Base-by-base conservation (phyloP, 1,140 invertebrate genomes). In the Homarus americanus region DNA sequence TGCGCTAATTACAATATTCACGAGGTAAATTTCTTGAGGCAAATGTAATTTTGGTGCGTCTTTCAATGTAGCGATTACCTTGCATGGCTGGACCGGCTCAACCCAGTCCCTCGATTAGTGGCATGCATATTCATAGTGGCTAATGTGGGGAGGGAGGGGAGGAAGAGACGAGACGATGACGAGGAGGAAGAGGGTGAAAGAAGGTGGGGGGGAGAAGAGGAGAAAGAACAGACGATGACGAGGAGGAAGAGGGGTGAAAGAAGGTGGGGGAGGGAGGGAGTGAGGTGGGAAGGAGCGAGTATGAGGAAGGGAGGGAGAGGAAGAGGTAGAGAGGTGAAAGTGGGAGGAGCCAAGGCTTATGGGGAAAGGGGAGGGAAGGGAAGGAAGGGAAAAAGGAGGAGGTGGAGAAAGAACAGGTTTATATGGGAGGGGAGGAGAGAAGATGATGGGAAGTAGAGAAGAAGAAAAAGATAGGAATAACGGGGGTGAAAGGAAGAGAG, bases 1-100 rank as follows among this genome's bases (percentile, higher is more conserved):
- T 89, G 75, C 87, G 41, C 87, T 89, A 89, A 89, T 89, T 89
- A 89, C 87, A 89, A 89, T 89, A 89, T 89, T 89, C 87, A 89
- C 41, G 87, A 89, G 87, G 78, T 82, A 82, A 89, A 89, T 89
- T 89, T 89, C 87, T 89, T 82, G 79, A 82, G 87, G 87, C 87
- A 89, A 89, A 89, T 89, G 87, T 89, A 89, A 89, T 89, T 89
- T 82, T 89, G 78, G 79, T 82, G 87, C 87, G 87, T 89, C 87
- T 89, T 89, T 89, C 87, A 89, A 89, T 89, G 87, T 89, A 82
- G 63, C 87, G 87, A 89, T 89, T 89, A 89, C 79, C 75, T 82
- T 89, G 87, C 87, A 89, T 89, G 87, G 87, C 63, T 82, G 44
- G 87, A 75, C 40, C 87, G 80, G 79, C 87, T 89, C 80, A 24